Evolutionary conservation across 1,140 invertebrate species (phyloP).

Genomic region (Daktulosphaira vitifoliae): DNA sequence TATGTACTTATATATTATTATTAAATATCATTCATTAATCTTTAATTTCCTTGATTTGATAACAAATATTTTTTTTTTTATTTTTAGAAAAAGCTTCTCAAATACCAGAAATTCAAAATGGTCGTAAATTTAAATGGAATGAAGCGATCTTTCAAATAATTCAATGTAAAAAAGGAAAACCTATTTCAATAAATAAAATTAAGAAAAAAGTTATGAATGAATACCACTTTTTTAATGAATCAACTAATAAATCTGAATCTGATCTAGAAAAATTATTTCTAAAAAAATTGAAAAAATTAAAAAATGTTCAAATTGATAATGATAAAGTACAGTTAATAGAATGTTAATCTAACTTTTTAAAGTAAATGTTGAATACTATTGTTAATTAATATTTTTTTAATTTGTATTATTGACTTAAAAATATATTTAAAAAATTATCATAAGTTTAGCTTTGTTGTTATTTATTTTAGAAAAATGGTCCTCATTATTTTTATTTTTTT

Average conservation of each 20-base stretch:
- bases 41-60: too few relatives aligned
- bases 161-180: slow-evolving; percentile 1
- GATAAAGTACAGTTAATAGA: slow-evolving; percentile 20
- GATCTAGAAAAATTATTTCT: slow-evolving; percentile 20
- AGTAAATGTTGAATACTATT: background rate
- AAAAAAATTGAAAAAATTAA: slow-evolving; percentile 19
- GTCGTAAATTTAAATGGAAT: slow-evolving; percentile 19
- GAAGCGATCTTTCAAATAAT: slow-evolving; percentile 15
- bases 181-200: slow-evolving; percentile 4
- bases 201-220: slow-evolving; percentile 22
- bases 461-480: too few relatives aligned
- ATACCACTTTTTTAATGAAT: slow-evolving; percentile 13
- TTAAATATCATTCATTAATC: too few relatives aligned
- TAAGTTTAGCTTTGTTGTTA: too few relatives aligned
- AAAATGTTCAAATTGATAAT: slow-evolving; percentile 11
- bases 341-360: background rate
- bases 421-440: too few relatives aligned
- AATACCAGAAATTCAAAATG: slow-evolving; percentile 7
- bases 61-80: background rate
- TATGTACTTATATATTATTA: too few relatives aligned
- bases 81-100: background rate
- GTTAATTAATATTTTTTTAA: background rate
- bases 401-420: background rate
- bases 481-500: too few relatives aligned
- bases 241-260: slow-evolving; percentile 1